Base-by-base conservation (phyloP, 2,113 vertebrate genomes). In the Maccullochella peelii region DNA sequence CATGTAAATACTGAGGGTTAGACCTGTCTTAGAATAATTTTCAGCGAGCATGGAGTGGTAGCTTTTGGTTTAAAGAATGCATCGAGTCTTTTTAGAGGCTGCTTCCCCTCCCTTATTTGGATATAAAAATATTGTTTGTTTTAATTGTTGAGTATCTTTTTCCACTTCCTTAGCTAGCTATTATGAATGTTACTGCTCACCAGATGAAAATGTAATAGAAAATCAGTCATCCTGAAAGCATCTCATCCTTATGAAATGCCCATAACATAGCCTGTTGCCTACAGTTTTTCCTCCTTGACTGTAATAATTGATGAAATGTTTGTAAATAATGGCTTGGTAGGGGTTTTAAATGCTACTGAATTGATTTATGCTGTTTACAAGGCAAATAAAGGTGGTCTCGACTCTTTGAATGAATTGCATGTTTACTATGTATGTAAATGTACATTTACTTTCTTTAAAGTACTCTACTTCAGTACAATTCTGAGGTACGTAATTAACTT, bases 371-470 rank as follows among this genome's bases (percentile, higher is more conserved):
- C 91, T 93, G 91, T 95, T 92, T 90, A 90, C 88, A 84, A 93
- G 90, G 85, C 88, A 89, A 95, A 95, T 95, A 95, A 95, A 95
- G 83, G 72, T 91, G 84, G 82, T 90, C 86, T 93, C 90, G 86
- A 92, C 84, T 84, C 82, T 87, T 89, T 87, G 75, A 73, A 61
- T 52, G 42, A 33, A 49, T 61, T 61, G 11, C 68, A 1, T 67
- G 8, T 65, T 81, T 25, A 68, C 2, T 73, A 1, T n/a, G 10
- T 36, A 33, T 33, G 33, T 33, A 33, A 33, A 33, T 33, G 33
- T 33, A 33, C 33, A 40, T 40, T 44, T 12, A 44, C 42, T 38
- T 65, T 40, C 11, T 58, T 16, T 58, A 18, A 61, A 58, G 42
- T 6, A 21, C 8, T 38, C 6, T 38, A 44, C 42, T 11, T 44